Percentiles rank a stretch among this genome's conserved stretches.
phyloP scores from a whole-genome alignment of 2,888 invertebrate genomes.

The Agriopis leucophaearia region DNA sequence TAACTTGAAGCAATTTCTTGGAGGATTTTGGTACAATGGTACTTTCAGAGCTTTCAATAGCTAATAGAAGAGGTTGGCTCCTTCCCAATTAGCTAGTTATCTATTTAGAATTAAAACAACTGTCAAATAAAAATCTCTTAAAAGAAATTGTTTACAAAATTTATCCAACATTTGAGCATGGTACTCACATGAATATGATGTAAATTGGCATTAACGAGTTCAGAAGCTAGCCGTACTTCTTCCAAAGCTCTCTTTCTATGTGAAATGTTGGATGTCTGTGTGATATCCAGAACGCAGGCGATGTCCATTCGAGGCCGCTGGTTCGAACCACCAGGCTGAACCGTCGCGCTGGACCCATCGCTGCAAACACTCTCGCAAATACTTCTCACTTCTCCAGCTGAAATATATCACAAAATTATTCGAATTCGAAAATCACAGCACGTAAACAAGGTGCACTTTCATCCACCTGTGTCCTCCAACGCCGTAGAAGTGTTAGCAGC shows the following conservation, averaged over 20 bases:
- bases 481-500: slow-evolving; percentile 74
- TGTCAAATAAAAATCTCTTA: neutral
- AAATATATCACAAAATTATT: slow-evolving; percentile 51
- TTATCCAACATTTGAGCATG: neutral
- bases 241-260: slow-evolving; percentile 94
- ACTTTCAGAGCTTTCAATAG: neutral
- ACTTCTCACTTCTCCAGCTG: slow-evolving; percentile 81
- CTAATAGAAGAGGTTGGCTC: neutral
- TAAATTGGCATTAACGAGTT: slow-evolving; percentile 92
- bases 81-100: slow-evolving; percentile 4
- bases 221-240: slow-evolving; percentile 93
- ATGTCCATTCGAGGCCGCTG: slow-evolving; percentile 93
- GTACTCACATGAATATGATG: slow-evolving; percentile 92
- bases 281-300: slow-evolving; percentile 94
- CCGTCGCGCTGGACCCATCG: slow-evolving; percentile 83
- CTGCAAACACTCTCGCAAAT: slow-evolving; percentile 84
- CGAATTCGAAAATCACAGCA: slow-evolving; percentile 54
- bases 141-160: neutral
- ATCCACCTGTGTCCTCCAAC: slow-evolving; percentile 78
- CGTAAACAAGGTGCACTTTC: slow-evolving; percentile 59
- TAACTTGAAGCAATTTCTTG: neutral
- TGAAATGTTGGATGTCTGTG: slow-evolving; percentile 89
- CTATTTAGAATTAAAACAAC: neutral
- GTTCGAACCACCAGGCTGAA: slow-evolving; percentile 73
- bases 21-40: neutral